phyloP scores from a whole-genome alignment of 1,140 invertebrate genomes.

The Aphelenchoides besseyi region DNA sequence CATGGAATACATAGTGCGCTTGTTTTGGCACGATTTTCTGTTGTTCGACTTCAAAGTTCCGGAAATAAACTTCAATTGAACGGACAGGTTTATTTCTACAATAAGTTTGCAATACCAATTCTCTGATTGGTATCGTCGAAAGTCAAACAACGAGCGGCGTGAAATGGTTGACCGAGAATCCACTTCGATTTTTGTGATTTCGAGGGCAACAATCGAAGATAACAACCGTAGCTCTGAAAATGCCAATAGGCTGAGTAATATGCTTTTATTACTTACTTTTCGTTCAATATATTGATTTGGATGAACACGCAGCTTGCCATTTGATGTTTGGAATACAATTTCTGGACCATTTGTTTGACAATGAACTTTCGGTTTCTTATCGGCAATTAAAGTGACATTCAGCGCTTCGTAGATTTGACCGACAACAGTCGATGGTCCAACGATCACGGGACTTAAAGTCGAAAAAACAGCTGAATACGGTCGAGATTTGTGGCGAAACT shows the following conservation, averaged over 20 bases:
- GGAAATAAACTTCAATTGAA: background rate
- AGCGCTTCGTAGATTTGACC: background rate
- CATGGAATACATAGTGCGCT: constrained; percentile 41
- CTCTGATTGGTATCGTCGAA: background rate
- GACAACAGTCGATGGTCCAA: background rate
- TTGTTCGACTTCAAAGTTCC: constrained; percentile 41
- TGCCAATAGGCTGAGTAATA: too few species aligned
- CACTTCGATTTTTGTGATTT: background rate
- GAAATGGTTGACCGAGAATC: background rate
- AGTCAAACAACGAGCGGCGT: background rate
- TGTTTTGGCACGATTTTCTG: constrained; percentile 45
- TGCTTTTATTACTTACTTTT: background rate
- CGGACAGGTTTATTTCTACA: background rate
- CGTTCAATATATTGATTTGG: background rate
- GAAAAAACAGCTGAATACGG: background rate
- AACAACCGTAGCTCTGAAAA: background rate
- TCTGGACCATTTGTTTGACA: background rate
- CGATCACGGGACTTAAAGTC: background rate
- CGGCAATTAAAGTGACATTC: background rate
- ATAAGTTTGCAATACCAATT: background rate
- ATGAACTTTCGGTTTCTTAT: background rate
- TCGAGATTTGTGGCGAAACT: too few species aligned
- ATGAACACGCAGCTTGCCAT: background rate
- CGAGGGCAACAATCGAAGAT: background rate
- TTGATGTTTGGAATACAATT: background rate